Base-by-base conservation (phyloP, 2,113 vertebrate genomes). In the Xenopus borealis region DNA sequence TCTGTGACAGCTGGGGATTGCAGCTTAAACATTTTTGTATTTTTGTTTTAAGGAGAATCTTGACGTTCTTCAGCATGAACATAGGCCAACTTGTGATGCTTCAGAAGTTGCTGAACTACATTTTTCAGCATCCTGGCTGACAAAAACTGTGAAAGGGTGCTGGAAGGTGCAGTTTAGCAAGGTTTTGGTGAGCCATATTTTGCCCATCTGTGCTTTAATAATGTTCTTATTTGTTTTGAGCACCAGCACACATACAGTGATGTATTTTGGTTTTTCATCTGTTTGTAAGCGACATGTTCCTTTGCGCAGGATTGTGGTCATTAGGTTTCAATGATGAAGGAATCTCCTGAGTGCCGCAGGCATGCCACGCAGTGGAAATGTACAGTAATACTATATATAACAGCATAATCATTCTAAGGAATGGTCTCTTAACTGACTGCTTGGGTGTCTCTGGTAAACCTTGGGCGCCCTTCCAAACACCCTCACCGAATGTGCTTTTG, bases 321-420 rank as follows among this genome's bases (percentile, higher is more conserved):
- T 17, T 62, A 77, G 66, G 70, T 77, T 77, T 77, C 74, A 77
- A 23, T 62, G 57, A 76, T 77, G 66, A 77, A 76, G 74, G 74
- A 77, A 59, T 76, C 44, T 62, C 9, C 44, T 23, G 20, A 30
- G 16, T 18, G 44, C 57, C 14, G 20, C 55, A 58, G 55, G 17
- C 55, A 20, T 27, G 18, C 13, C 20, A 19, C 2, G 10, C 46
- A 67, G 45, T 16, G 47, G 47, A 57, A 27, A 58, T 77, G 66
- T 64, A 70, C 59, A 64, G 57, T 76, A 17, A 64, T 20, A 40
- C 8, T 40, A 46, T 70, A 55, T 77, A 62, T 52, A 45, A 69
- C 74, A 69, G 59, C 66, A 69, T 76, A 63, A 23, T 62, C 58
- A 63, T 68, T 76, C 66, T 70, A 50, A 55, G 33, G 61, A 77